These are phyloP conservation scores for Ylistrum balloti DNA, from an alignment of 1,140 invertebrate genomes.

Conservation along the genomic window DNA sequence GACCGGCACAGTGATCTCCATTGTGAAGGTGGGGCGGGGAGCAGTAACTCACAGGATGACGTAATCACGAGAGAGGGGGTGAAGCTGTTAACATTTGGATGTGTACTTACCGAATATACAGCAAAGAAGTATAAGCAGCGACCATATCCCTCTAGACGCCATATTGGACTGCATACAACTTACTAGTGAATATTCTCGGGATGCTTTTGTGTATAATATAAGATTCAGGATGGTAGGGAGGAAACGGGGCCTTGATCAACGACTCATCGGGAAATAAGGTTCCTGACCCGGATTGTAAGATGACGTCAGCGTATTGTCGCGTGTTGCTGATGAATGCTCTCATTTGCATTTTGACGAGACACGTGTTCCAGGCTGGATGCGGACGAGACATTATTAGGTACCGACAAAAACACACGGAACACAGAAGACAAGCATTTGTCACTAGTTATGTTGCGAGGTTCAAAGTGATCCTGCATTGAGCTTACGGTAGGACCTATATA, in stretches of 20 bases:
- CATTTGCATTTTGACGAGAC: conserved; percentile 13
- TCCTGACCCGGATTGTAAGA: neutral
- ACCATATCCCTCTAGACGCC: neutral
- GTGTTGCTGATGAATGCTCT: neutral
- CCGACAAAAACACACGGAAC: too few relatives aligned
- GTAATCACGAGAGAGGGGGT: neutral
- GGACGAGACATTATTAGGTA: neutral
- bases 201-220: neutral
- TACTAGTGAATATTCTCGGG: neutral
- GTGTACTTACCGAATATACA: neutral
- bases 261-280: neutral
- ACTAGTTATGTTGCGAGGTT: too few relatives aligned
- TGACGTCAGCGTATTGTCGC: conserved; percentile 1
- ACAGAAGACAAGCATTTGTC: too few relatives aligned
- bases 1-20: neutral
- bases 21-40: conserved; percentile 4
- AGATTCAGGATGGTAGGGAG: neutral
- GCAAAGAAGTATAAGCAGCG: neutral
- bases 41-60: neutral
- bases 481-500: too few relatives aligned
- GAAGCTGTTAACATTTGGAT: neutral
- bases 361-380: neutral
- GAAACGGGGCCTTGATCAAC: neutral
- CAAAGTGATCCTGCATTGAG: too few relatives aligned
- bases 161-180: neutral